Conservation (phyloP, 1,140 invertebrate genomes). For the Drosophila prosaltans region DNA sequence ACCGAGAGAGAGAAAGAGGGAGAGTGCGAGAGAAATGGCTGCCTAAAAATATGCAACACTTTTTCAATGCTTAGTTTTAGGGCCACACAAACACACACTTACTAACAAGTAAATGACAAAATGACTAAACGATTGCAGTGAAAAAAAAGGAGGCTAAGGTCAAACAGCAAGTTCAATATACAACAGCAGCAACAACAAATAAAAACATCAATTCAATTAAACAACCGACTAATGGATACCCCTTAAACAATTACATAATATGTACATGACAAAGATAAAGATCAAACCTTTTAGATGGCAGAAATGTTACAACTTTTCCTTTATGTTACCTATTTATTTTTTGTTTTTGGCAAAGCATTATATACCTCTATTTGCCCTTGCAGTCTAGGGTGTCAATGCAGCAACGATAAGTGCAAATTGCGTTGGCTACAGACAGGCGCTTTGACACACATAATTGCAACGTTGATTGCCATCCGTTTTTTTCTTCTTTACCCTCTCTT, state of each 20-base stretch:
- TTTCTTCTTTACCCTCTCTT: constrained; percentile 24
- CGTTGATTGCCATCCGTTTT: constrained; percentile 73
- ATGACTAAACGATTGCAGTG: constrained; percentile 51
- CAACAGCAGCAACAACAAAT: constrained; percentile 28
- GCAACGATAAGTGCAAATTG: constrained; percentile 6
- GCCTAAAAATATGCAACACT: constrained; percentile 71
- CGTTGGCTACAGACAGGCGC: constrained; percentile 24
- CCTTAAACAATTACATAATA: neutral
- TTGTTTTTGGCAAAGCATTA: neutral
- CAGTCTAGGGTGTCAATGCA: neutral
- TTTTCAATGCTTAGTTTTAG: constrained; percentile 25
- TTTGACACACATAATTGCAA: constrained; percentile 59
- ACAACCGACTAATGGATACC: neutral
- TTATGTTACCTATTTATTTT: too few species aligned
- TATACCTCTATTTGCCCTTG: neutral
- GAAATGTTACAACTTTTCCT: too few species aligned
- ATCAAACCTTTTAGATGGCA: too few species aligned
- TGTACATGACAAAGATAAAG: neutral
- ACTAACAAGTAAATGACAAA: constrained; percentile 35
- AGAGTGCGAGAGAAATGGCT: neutral
- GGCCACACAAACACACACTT: constrained; percentile 1
- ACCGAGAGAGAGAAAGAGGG: neutral
- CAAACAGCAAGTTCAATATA: constrained; percentile 69
- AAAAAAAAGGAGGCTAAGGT: constrained; percentile 70
- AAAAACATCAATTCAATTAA: neutral